These are phyloP conservation scores for Pseudanteris insignis DNA, from an alignment of 2,888 invertebrate species.

Conservation along the genomic window DNA sequence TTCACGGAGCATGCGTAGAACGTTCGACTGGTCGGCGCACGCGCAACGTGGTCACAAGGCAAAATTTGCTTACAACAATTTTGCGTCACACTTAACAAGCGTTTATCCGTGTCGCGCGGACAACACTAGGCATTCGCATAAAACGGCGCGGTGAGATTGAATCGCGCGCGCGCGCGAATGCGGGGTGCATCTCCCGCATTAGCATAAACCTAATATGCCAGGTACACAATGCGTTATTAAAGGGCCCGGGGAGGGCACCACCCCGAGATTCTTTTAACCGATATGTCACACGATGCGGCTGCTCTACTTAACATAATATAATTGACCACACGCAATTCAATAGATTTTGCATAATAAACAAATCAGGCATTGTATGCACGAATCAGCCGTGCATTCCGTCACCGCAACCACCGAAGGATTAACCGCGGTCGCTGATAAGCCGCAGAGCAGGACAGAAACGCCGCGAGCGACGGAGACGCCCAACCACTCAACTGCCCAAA, in stretches of 20 bases:
- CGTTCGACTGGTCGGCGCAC: too few relatives aligned
- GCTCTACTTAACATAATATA: conserved; percentile 66
- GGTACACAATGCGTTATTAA: conserved; percentile 65
- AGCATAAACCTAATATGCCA: conserved; percentile 66
- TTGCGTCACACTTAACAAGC: neutral
- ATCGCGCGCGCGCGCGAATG: conserved; percentile 52
- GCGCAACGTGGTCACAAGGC: neutral
- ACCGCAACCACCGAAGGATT: conserved; percentile 42
- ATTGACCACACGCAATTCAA: conserved; percentile 66
- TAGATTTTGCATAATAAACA: conserved; percentile 62
- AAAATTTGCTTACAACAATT: too few relatives aligned
- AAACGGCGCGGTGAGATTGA: conserved; percentile 46
- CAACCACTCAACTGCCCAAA: too few relatives aligned
- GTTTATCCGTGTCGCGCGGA: too few relatives aligned
- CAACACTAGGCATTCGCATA: conserved; percentile 13
- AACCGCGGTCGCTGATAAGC: conserved; percentile 38
- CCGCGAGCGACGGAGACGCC: conserved; percentile 6
- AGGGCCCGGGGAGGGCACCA: conserved; percentile 47
- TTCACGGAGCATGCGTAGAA: too few relatives aligned
- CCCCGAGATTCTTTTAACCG: conserved; percentile 51
- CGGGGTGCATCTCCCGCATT: conserved; percentile 57
- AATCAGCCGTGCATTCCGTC: conserved; percentile 46
- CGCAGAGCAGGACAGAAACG: conserved; percentile 8
- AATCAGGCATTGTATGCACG: conserved; percentile 53
- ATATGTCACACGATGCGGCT: conserved; percentile 57